Conservation (phyloP, 2,113 vertebrate species). For the Crotalus helleri region DNA sequence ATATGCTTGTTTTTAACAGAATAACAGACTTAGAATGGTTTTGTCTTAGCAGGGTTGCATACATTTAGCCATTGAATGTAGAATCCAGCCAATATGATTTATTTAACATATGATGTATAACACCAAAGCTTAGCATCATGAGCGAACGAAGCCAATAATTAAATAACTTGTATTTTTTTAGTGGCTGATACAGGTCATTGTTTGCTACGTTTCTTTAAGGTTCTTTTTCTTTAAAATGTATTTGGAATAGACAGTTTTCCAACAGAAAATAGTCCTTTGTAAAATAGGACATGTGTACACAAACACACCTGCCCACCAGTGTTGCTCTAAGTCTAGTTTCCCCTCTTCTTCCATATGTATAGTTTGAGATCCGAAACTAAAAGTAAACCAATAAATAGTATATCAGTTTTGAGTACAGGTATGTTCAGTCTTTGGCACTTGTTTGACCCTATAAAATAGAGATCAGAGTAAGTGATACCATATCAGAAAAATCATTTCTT, state of each 20-base stretch:
- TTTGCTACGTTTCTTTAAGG: background rate
- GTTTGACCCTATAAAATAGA: background rate
- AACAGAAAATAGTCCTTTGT: background rate
- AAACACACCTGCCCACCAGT: background rate
- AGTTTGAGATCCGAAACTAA: background rate
- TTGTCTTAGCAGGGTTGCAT: background rate
- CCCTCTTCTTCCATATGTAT: background rate
- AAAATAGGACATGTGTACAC: background rate
- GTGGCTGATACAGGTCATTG: background rate
- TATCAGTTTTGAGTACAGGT: background rate
- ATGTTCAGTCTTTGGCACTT: background rate
- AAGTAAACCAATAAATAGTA: background rate
- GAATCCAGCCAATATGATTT: background rate
- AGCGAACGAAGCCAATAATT: background rate
- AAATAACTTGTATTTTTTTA: background rate
- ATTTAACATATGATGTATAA: background rate
- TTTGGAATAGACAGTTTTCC: background rate
- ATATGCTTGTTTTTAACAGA: background rate
- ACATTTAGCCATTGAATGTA: background rate
- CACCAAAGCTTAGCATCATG: background rate
- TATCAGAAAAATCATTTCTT: background rate
- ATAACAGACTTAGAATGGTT: background rate
- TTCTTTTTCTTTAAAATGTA: background rate
- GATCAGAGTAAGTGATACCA: background rate
- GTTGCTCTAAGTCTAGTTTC: background rate